Evolutionary conservation across 1,140 invertebrate species (phyloP), one percentile per base, ranked within the genome.

Genomic region (Holotrichia oblita): DNA sequence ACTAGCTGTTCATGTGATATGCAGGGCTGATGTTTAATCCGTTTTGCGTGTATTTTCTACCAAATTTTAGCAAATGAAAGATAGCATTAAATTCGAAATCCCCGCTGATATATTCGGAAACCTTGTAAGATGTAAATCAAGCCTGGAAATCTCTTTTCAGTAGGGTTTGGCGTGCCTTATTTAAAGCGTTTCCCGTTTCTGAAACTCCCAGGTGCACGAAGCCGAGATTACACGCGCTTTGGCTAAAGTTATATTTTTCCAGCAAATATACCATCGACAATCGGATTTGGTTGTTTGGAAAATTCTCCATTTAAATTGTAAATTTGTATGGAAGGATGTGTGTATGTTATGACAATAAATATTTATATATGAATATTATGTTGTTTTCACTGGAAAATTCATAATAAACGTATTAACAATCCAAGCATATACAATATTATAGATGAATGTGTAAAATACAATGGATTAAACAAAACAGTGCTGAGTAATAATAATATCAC

Each of bases 191-290:
- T 10, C 3, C 17, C 17, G 59, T 27, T 64, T 14, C 10, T 17
- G 59, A 64, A 64, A 64, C 59, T 64, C 44, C n/a, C 59, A 64
- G 59, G 59, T 64, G 59, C 17, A n/a, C 6, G 55, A 59, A 59
- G 40, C 2, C n/a, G 17, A 8, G 24, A 64, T 27, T 64, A 20
- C 2, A 20, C 17, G 55, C 12, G 17, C 14, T 17, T 64, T 20
- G 8, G 24, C n/a, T n/a, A n/a, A n/a, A n/a, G n/a, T n/a, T n/a
- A n/a, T n/a, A n/a, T 64, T 64, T 20, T 64, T 64, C 59, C 9
- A 6, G 17, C 2, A 22, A 17, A 9, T 64, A 6, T 20, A 17
- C n/a, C 17, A 3, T 64, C 24, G 40, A 41, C 3, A 48, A 48
- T 48, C 2, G 9, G 44, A 48, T 48, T 3, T 48, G 44, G 9